Evolutionary conservation across 2,113 vertebrate species (phyloP).

Genomic region (Myrmecophaga tridactyla): DNA sequence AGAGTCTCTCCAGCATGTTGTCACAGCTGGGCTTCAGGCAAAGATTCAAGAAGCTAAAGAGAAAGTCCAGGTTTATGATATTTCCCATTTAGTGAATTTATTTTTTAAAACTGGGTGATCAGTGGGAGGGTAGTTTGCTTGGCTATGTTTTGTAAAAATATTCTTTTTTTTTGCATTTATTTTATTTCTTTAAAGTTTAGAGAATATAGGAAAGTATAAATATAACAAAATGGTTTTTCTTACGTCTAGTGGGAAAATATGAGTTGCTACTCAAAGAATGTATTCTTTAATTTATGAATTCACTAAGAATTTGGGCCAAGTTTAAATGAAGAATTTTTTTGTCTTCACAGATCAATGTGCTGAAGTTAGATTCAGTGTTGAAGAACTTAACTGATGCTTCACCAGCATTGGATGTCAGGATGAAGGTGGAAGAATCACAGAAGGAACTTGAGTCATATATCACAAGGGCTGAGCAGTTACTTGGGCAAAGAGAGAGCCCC

Average conservation of each 20-base stretch:
- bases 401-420: slow-evolving; percentile 63
- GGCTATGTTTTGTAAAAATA: not conserved
- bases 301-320: not conserved
- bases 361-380: slow-evolving; percentile 51
- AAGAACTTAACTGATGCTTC: slow-evolving; percentile 49
- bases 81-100: not conserved
- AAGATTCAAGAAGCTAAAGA: slow-evolving; percentile 85
- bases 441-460: slow-evolving; percentile 79
- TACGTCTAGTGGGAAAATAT: slow-evolving; percentile 41
- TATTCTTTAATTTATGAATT: not conserved
- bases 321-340: slow-evolving; percentile 38
- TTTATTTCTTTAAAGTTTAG: not conserved
- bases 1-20: slow-evolving; percentile 84
- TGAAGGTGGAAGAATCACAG: slow-evolving; percentile 78
- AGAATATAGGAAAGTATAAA: not conserved
- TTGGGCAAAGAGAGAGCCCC: slow-evolving; percentile 70
- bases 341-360: slow-evolving; percentile 73
- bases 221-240: not conserved
- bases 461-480: slow-evolving; percentile 74
- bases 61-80: slow-evolving; percentile 87
- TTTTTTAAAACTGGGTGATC: not conserved
- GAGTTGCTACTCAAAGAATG: slow-evolving; percentile 32
- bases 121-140: not conserved
- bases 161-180: not conserved
- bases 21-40: slow-evolving; percentile 83